phyloP scores from a whole-genome alignment of 2,113 vertebrate genomes.

The Podocnemis expansa region DNA sequence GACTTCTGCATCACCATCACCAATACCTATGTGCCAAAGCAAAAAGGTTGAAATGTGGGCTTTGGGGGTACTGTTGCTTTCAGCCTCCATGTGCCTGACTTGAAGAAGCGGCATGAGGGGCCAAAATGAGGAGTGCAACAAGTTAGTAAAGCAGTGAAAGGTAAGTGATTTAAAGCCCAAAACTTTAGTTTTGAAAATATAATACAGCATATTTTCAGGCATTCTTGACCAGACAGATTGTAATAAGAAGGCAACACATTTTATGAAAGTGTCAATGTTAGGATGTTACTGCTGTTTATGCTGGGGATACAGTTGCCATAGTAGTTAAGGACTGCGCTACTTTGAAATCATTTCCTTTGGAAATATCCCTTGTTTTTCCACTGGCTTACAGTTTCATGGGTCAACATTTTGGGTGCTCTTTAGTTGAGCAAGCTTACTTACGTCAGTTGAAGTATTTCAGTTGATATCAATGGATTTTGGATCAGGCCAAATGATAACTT shows the following conservation, averaged over 20 bases:
- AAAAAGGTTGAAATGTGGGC: not conserved
- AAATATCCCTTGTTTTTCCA: not conserved
- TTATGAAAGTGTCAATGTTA: not conserved
- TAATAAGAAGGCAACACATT: not conserved
- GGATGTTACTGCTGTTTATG: not conserved
- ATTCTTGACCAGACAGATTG: not conserved
- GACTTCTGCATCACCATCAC: not conserved
- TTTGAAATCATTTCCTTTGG: constrained; percentile 7
- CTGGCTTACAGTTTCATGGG: not conserved
- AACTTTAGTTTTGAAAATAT: not conserved
- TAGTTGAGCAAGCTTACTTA: not conserved
- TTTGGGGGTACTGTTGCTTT: not conserved
- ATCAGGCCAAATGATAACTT: not conserved
- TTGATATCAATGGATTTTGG: not conserved
- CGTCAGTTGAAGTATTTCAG: fast-evolving
- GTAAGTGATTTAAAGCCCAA: not conserved
- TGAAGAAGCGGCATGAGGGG: not conserved
- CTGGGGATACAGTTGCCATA: constrained; percentile 8
- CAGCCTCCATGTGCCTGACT: fast-evolving
- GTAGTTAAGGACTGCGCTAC: not conserved
- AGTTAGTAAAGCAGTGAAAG: not conserved
- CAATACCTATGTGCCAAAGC: not conserved
- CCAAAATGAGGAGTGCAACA: not conserved
- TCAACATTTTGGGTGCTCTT: constrained; percentile 30
- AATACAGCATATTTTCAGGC: not conserved